Evolutionary conservation across 2,113 vertebrate genomes (phyloP), one percentile per base, ranked within the genome.

Genomic region (Rhizomys pruinosus): DNA sequence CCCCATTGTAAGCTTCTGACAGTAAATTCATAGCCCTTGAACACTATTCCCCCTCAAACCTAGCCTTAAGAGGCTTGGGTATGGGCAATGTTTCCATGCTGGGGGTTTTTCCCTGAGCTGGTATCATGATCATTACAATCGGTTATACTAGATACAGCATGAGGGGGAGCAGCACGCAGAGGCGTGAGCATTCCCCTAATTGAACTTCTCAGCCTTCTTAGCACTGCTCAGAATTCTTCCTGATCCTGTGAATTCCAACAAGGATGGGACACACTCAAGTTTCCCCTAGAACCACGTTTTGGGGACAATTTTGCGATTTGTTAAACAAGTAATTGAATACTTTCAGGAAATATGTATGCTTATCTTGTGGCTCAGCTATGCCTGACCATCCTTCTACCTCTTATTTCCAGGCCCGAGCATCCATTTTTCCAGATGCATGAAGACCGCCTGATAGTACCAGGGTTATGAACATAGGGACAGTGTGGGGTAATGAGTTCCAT

Each of bases 71-170:
- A 63, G 37, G 15, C 63, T 19, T 12, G 22, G 34, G 5, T 19
- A 10, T 1, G 0, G 44, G 25, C n/a, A 32, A 32, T 16, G 4
- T 34, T 19, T 13, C 29, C 10, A 4, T 1, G 3, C 55, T 8
- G 1, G 52, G 27, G 13, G 10, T 7, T 25, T 44, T 20, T 15
- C 69, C 23, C 72, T 47, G 11, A 0, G 0, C 42, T 32, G 32
- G 6, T 29, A 5, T 10, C 8, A 13, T 3, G 15, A 32, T 11
- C 11, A 7, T 37, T 5, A 10, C 16, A 1, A 29, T 87, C 23
- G 13, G 17, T 59, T 52, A 22, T 3, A 17, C 11, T 61, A 63
- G 22, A 25, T 19, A 52, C 11, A 39, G 9, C 27, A 32, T 27
- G 16, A 47, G 34, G 57, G 52, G 20, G 39, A 34, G 32, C 10